Percentiles rank a stretch among this genome's conserved stretches.
These are phyloP conservation scores for Sminthopsis crassicaudata DNA, from an alignment of 2,113 vertebrate species.

Conservation along the genomic window DNA sequence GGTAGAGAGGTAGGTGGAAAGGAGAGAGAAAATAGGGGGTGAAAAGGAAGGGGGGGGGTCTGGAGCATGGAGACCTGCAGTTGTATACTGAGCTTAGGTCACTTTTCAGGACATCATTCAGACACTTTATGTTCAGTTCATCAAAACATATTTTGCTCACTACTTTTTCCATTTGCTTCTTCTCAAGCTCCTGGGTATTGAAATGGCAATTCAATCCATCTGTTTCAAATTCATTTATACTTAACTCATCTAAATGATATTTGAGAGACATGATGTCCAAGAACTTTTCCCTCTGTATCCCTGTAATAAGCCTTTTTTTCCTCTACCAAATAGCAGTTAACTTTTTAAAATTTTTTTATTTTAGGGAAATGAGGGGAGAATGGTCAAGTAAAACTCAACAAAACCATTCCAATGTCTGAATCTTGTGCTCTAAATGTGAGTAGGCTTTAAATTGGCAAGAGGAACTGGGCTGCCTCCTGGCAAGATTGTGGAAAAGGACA, in stretches of 20 bases:
- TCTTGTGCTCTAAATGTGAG: background rate
- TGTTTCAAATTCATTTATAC: constrained; percentile 60
- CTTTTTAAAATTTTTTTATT: background rate
- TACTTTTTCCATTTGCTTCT: constrained; percentile 46
- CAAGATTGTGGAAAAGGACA: background rate
- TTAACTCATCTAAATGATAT: constrained; percentile 61
- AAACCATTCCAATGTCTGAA: background rate
- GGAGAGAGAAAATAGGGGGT: background rate
- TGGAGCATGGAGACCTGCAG: background rate
- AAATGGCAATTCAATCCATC: constrained; percentile 46
- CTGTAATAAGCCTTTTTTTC: constrained; percentile 26
- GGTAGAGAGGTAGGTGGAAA: background rate
- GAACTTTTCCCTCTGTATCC: constrained; percentile 35
- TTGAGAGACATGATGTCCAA: constrained; percentile 42
- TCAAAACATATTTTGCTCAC: constrained; percentile 35
- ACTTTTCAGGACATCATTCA: constrained; percentile 5
- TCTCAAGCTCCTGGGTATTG: constrained; percentile 6
- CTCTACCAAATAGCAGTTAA: constrained; percentile 18
- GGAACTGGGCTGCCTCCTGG: background rate
- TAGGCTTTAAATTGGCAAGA: background rate
- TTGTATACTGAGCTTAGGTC: background rate
- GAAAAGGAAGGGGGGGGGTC: background rate
- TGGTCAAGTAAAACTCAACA: constrained; percentile 15
- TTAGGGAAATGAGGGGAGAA: no score
- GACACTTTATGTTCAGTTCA: constrained; percentile 25